Base-by-base conservation (phyloP, 2,888 invertebrate species). In the Pheosia gnoma region DNA sequence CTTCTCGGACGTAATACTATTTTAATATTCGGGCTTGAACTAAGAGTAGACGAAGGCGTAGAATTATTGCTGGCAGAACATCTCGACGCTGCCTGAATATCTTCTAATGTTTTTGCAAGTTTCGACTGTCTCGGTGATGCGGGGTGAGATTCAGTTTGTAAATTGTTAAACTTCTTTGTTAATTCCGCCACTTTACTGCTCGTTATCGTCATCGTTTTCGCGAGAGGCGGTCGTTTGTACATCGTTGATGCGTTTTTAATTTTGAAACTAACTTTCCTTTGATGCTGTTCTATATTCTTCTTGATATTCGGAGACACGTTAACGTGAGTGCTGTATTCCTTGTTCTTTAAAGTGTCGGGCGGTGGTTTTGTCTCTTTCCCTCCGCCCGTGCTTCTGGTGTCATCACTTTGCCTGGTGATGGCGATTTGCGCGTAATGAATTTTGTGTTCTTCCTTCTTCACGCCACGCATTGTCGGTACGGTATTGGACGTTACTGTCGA, bases 141-240 rank as follows among this genome's bases (percentile, higher is more conserved):
- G 55, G 83, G 83, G 62, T 79, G 83, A 70, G 91, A 88, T 71
- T 94, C 94, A 59, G 82, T 87, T 67, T 95, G 94, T 77, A 96
- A 90, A 80, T 95, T 95, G 80, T 96, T 96, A 77, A 96, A 96
- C 79, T 96, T 96, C 69, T 95, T 95, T 0, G 96, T 95, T 63
- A 96, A 83, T 80, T 95, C 95, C 57, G 96, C 95, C 47, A 96
- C 96, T 83, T 95, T 94, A 74, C 90, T 95, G 65, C 94, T 90
- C 11, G 90, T 86, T 67, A 94, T 88, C 6, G 94, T 92, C 81
- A 94, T 88, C 47, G 92, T 91, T 77, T 90, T 94, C 9, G 91
- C 83, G 45, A 89, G 70, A 39, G 90, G 90, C 5, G 91, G 89
- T 61, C 93, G 88, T 72, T 93, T 87, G 58, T 94, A 86, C 43